phyloP scores from a whole-genome alignment of 2,888 invertebrate genomes.

The Lasius fuliginosus region DNA sequence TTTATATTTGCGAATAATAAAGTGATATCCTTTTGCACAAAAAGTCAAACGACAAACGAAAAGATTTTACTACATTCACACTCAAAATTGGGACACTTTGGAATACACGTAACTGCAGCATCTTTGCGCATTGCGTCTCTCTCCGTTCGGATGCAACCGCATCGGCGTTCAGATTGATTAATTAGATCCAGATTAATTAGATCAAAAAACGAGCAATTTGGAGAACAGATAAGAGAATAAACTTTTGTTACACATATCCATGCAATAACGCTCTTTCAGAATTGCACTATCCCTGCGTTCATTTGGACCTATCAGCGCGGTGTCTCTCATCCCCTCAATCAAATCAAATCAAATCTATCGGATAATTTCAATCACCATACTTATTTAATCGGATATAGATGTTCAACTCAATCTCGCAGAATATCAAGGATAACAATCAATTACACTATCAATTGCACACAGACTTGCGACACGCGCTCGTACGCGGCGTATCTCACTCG shows the following conservation, averaged over 20 bases:
- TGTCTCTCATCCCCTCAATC: neutral
- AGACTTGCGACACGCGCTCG: neutral
- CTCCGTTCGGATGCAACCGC: neutral
- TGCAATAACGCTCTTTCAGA: neutral
- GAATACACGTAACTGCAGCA: neutral
- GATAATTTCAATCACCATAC: neutral
- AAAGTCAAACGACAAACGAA: neutral
- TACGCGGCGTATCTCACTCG: neutral
- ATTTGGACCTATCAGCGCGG: neutral
- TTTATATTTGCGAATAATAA: neutral
- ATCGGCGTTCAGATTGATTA: neutral
- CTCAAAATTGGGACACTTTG: neutral
- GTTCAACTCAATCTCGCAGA: neutral
- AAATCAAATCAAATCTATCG: neutral
- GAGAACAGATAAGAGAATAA: neutral
- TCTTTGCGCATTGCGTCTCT: constrained; percentile 11
- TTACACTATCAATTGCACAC: neutral
- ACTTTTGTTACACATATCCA: neutral
- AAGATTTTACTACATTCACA: neutral
- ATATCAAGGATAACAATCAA: neutral
- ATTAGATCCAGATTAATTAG: too few relatives aligned
- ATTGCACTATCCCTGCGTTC: neutral
- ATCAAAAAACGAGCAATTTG: neutral
- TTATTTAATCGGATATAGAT: neutral
- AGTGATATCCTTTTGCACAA: neutral